Evolutionary conservation across 2,113 vertebrate species (phyloP).

Genomic region (Sander lucioperca): DNA sequence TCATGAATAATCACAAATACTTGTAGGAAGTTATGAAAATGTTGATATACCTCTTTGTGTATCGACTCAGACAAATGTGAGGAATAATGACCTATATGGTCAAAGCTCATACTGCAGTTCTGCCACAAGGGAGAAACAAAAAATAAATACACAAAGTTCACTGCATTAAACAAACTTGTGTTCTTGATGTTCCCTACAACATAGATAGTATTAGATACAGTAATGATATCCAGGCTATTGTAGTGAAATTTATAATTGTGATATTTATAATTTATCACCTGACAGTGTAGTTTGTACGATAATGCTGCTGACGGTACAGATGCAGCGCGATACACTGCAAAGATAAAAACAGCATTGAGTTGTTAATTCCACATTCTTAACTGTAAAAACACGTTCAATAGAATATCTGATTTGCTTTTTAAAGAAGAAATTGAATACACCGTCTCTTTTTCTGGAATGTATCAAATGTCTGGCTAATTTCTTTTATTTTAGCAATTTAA

Average conservation of each 20-base stretch:
- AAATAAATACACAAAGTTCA: background rate
- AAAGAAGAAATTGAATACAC: background rate
- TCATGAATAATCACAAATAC: background rate
- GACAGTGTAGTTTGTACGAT: slow-evolving; percentile 38
- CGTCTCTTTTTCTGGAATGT: background rate
- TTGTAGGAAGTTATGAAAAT: background rate
- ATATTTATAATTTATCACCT: slow-evolving; percentile 46
- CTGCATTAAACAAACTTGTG: background rate
- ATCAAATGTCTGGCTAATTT: background rate
- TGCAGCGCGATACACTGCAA: background rate
- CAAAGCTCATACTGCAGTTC: slow-evolving; percentile 19
- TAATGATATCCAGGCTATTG: background rate
- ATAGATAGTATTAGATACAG: background rate
- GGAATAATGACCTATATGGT: rapidly evolving
- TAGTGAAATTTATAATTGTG: background rate
- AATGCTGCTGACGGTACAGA: background rate
- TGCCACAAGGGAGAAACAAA: slow-evolving; percentile 15
- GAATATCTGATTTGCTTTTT: background rate
- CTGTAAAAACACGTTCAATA: background rate
- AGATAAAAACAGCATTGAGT: background rate
- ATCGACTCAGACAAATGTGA: rapidly evolving
- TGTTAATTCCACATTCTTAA: background rate
- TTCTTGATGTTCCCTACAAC: background rate
- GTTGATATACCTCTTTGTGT: slow-evolving; percentile 39
- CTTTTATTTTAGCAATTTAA: too few species aligned